These are phyloP conservation scores for Potamilus streckersoni DNA, from an alignment of 1,140 invertebrate genomes.

Conservation along the genomic window DNA sequence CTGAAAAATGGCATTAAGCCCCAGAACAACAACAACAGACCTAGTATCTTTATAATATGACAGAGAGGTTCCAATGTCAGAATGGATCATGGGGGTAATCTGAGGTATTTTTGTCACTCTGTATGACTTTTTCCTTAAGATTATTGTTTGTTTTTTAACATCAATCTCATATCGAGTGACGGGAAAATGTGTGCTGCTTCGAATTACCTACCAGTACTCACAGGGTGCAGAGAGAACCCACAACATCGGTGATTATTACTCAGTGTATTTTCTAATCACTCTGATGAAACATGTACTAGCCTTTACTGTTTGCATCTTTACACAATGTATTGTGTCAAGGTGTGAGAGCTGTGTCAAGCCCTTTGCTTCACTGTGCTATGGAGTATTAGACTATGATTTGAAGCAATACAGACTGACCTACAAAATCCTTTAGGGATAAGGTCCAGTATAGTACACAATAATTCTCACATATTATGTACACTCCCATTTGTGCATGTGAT, in stretches of 20 bases:
- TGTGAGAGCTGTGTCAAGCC: not conserved
- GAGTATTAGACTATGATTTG: not conserved
- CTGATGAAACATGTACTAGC: not conserved
- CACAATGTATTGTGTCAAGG: not conserved
- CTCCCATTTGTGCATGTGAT: too few species aligned
- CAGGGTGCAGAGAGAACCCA: constrained; percentile 78
- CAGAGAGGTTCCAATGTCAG: too few species aligned
- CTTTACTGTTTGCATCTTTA: not conserved
- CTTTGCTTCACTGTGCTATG: not conserved
- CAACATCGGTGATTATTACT: constrained; percentile 74
- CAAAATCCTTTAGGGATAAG: too few species aligned
- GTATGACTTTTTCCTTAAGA: too few species aligned
- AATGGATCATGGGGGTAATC: too few species aligned
- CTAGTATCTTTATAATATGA: too few species aligned
- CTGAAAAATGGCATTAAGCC: too few species aligned
- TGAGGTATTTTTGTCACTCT: too few species aligned
- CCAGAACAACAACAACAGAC: too few species aligned
- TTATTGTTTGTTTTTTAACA: too few species aligned
- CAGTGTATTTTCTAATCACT: not conserved
- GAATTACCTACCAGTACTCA: constrained; percentile 88
- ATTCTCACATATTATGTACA: too few species aligned
- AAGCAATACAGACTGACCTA: not conserved
- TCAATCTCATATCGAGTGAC: constrained; percentile 87
- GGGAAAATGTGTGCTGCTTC: constrained; percentile 88
- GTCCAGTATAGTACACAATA: too few species aligned